Percentiles rank a stretch among this genome's conserved stretches.
These are phyloP conservation scores for Venturia canescens DNA, from an alignment of 1,140 invertebrate species.

Conservation along the genomic window DNA sequence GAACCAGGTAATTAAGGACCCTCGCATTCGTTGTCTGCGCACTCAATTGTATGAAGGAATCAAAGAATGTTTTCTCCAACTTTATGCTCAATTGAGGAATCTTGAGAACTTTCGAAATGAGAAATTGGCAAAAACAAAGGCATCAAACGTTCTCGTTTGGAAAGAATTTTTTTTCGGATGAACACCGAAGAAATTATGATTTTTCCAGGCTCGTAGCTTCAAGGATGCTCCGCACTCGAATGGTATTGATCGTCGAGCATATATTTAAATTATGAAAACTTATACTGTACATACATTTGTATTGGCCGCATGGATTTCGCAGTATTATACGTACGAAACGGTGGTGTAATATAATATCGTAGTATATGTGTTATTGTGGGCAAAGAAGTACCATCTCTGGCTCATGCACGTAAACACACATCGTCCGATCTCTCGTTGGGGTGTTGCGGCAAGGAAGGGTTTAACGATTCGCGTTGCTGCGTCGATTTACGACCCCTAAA, in stretches of 20 bases:
- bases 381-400: slow-evolving; percentile 39
- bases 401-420: slow-evolving; percentile 64
- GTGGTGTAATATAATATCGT: slow-evolving; percentile 24
- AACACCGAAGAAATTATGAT: too few species aligned
- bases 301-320: slow-evolving; percentile 9
- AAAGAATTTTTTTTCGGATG: too few species aligned
- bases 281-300: slow-evolving; percentile 26
- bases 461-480: slow-evolving; percentile 77
- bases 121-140: too few species aligned
- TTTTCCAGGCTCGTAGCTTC: neutral
- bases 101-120: too few species aligned
- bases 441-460: slow-evolving; percentile 76
- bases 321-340: neutral
- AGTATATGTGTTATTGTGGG: slow-evolving; percentile 37
- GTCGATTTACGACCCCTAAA: slow-evolving; percentile 78
- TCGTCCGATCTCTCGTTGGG: slow-evolving; percentile 57
- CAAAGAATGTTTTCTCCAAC: too few species aligned
- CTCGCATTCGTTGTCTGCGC: too few species aligned
- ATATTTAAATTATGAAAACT: slow-evolving; percentile 2
- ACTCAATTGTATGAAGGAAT: too few species aligned
- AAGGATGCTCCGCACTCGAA: neutral
- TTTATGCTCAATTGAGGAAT: too few species aligned
- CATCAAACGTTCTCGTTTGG: too few species aligned
- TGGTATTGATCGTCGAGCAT: neutral
- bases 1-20: too few species aligned